Evolutionary conservation across 1,140 invertebrate species (phyloP).

Genomic region (Penaeus vannamei): DNA sequence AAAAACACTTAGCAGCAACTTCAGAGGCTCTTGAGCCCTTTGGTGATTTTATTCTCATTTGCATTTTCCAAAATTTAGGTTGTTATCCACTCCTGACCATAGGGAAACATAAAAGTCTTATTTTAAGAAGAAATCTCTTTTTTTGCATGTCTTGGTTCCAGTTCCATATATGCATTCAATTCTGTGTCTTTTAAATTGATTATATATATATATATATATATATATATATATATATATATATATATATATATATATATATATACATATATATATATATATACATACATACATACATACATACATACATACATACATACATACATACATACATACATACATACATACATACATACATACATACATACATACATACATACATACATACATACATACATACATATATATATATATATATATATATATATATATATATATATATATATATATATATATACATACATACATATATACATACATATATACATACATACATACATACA

Average conservation of each 20-base stretch:
- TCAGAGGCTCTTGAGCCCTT: too few relatives aligned
- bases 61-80: too few relatives aligned
- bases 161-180: too few relatives aligned
- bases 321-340: slow-evolving; percentile 12
- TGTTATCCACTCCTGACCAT: too few relatives aligned
- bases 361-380: slow-evolving; percentile 13
- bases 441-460: slow-evolving; percentile 16
- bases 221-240: too few relatives aligned
- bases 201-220: too few relatives aligned
- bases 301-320: slow-evolving; percentile 12
- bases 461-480: slow-evolving; percentile 16
- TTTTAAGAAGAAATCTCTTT: too few relatives aligned
- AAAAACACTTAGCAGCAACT: too few relatives aligned
- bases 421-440: slow-evolving; percentile 16
- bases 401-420: slow-evolving; percentile 16
- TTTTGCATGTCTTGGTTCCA: too few relatives aligned
- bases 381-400: slow-evolving; percentile 12
- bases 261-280: slow-evolving; percentile 14
- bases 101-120: too few relatives aligned
- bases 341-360: slow-evolving; percentile 12
- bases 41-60: too few relatives aligned
- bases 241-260: not conserved
- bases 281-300: slow-evolving; percentile 12
- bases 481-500: slow-evolving; percentile 16
- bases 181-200: too few relatives aligned